Conservation (phyloP, 2,888 invertebrate genomes). For the Gryllus longicercus region DNA sequence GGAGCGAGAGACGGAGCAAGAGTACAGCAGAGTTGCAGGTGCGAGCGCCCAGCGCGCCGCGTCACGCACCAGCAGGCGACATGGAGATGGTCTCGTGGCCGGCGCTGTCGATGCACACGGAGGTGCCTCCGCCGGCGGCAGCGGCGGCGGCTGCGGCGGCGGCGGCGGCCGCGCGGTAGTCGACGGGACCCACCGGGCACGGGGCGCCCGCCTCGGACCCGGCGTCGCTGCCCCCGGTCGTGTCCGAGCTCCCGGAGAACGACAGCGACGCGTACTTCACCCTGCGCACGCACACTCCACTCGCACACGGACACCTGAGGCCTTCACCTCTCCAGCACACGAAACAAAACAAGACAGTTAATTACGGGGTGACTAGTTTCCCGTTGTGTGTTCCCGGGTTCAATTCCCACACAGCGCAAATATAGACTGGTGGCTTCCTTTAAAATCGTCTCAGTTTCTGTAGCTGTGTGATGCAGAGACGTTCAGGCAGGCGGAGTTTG, state of each 20-base stretch:
- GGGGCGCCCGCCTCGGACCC: not conserved
- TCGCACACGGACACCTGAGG: no score
- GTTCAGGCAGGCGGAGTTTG: no score
- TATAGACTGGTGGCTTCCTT: no score
- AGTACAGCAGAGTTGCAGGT: no score
- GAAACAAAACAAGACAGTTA: no score
- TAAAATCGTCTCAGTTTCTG: no score
- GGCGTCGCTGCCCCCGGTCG: not conserved
- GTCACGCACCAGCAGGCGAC: constrained; percentile 37
- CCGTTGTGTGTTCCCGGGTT: no score
- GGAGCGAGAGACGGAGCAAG: no score
- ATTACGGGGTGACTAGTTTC: no score
- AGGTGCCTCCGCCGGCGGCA: not conserved
- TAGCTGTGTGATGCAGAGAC: no score
- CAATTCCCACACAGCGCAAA: no score
- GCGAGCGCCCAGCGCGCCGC: not conserved
- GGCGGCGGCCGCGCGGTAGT: constrained; percentile 34
- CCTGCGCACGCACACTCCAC: constrained; percentile 41
- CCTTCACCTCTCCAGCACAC: no score
- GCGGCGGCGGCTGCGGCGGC: not conserved
- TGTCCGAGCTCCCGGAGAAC: constrained; percentile 51
- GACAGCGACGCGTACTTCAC: constrained; percentile 62
- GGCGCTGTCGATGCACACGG: not conserved
- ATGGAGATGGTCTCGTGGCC: constrained; percentile 37
- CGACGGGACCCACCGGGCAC: constrained; percentile 21